These are phyloP conservation scores for Deroptyus accipitrinus DNA, from an alignment of 2,113 vertebrate genomes.

Conservation along the genomic window DNA sequence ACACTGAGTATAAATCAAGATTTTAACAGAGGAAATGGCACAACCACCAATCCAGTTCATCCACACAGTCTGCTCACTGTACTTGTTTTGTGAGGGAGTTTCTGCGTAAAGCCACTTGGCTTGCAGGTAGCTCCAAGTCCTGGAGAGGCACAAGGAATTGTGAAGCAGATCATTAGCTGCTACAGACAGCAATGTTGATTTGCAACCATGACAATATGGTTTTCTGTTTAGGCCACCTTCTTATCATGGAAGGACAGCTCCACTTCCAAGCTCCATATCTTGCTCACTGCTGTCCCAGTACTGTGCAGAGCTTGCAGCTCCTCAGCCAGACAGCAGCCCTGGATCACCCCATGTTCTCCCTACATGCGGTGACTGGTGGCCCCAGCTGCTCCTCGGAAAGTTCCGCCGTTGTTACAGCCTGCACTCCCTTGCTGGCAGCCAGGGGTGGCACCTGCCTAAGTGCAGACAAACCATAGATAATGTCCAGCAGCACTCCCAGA, in stretches of 20 bases:
- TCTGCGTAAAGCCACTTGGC: not conserved
- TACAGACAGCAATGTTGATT: not conserved
- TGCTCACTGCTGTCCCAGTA: not conserved
- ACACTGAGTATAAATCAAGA: not conserved
- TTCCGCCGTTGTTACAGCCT: not conserved
- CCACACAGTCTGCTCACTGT: not conserved
- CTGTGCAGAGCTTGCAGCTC: not conserved
- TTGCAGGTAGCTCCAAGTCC: not conserved
- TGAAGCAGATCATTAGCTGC: not conserved
- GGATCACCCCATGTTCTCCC: not conserved
- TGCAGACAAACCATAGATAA: not conserved
- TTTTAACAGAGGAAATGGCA: not conserved
- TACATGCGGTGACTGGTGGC: rapidly evolving
- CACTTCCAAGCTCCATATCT: not conserved
- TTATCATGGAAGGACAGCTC: not conserved
- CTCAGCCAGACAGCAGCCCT: not conserved
- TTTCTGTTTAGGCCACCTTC: not conserved
- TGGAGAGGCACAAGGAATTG: not conserved
- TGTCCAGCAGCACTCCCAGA: not conserved
- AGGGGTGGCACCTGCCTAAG: not conserved
- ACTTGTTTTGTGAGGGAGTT: not conserved
- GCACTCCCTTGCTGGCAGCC: rapidly evolving
- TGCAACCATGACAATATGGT: not conserved
- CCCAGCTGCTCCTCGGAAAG: not conserved
- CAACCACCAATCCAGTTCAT: not conserved